Conservation (phyloP, 1,140 invertebrate species). For the Acromyrmex charruanus region DNA sequence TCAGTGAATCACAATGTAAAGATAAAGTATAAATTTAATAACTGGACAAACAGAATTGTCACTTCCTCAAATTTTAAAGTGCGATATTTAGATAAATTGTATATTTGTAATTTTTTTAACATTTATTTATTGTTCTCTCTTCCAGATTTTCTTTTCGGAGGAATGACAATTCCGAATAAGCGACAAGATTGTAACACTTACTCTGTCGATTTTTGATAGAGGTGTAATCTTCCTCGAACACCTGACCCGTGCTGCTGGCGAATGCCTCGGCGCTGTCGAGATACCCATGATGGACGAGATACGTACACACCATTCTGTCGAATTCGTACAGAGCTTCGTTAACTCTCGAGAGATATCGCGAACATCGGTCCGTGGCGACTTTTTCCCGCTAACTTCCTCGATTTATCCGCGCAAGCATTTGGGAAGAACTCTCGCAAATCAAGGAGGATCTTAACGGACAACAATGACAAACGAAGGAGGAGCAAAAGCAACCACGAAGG, state of each 20-base stretch:
- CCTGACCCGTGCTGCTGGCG: slow-evolving; percentile 95
- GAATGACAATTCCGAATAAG: neutral
- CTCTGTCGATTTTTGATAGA: slow-evolving; percentile 99
- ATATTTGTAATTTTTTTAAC: neutral
- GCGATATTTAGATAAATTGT: neutral
- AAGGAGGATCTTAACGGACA: slow-evolving; percentile 37
- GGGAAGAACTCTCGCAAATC: slow-evolving; percentile 40
- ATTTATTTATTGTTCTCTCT: slow-evolving; percentile 4
- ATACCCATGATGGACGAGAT: slow-evolving; percentile 99
- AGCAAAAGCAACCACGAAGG: slow-evolving; percentile 47
- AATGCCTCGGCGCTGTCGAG: slow-evolving; percentile 99
- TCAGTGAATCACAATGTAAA: slow-evolving; percentile 29
- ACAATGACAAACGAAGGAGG: slow-evolving; percentile 53
- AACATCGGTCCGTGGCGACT: slow-evolving; percentile 11
- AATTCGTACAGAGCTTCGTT: slow-evolving; percentile 66
- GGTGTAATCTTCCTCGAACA: slow-evolving; percentile 96
- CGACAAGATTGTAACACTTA: slow-evolving; percentile 86
- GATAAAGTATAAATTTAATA: slow-evolving; percentile 3
- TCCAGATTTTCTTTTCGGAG: neutral
- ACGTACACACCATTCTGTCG: slow-evolving; percentile 97
- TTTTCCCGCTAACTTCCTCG: slow-evolving; percentile 28
- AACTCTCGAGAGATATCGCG: slow-evolving; percentile 52
- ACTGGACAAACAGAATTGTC: neutral
- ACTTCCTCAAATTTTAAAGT: slow-evolving; percentile 25
- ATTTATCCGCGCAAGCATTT: slow-evolving; percentile 41